Percentiles rank a stretch among this genome's conserved stretches.
Evolutionary conservation across 2,113 vertebrate genomes (phyloP).

Genomic region (Phalacrocorax carbo): DNA sequence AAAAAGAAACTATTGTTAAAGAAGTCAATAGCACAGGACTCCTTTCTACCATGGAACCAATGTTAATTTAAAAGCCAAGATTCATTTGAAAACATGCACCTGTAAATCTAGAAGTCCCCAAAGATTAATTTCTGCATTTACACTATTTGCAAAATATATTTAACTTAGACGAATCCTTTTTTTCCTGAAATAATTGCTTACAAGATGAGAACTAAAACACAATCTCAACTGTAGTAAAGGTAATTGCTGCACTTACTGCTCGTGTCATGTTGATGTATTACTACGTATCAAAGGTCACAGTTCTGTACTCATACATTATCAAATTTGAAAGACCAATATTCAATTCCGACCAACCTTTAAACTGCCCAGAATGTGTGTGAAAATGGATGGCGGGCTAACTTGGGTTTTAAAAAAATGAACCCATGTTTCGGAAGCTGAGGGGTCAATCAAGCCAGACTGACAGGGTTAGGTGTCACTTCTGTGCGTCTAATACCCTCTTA

Average conservation of each 20-base stretch:
- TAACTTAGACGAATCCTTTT: constrained; percentile 35
- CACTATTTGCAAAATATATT: constrained; percentile 46
- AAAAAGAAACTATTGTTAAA: neutral
- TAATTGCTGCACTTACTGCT: constrained; percentile 93
- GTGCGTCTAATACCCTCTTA: constrained; percentile 83
- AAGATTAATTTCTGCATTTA: constrained; percentile 49
- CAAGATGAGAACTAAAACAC: constrained; percentile 69
- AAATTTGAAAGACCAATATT: constrained; percentile 95
- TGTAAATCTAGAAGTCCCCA: constrained; percentile 38
- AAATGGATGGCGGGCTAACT: constrained; percentile 75
- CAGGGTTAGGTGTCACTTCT: constrained; percentile 81
- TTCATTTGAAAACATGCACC: constrained; percentile 4
- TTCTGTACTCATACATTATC: constrained; percentile 99
- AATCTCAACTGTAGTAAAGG: constrained; percentile 72
- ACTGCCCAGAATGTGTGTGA: constrained; percentile 78
- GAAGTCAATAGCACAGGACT: neutral
- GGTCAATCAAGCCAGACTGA: constrained; percentile 91
- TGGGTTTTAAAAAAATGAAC: constrained; percentile 72
- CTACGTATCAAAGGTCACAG: constrained; percentile 89
- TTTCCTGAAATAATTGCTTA: constrained; percentile 70
- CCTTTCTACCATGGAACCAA: neutral
- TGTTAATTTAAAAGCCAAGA: constrained; percentile 16
- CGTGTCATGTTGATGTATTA: constrained; percentile 95
- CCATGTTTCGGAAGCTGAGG: constrained; percentile 84
- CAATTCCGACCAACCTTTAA: constrained; percentile 84